Evolutionary conservation across 2,797 vertebrate genomes (phyloP).

Genomic region (Myotis myotis): DNA sequence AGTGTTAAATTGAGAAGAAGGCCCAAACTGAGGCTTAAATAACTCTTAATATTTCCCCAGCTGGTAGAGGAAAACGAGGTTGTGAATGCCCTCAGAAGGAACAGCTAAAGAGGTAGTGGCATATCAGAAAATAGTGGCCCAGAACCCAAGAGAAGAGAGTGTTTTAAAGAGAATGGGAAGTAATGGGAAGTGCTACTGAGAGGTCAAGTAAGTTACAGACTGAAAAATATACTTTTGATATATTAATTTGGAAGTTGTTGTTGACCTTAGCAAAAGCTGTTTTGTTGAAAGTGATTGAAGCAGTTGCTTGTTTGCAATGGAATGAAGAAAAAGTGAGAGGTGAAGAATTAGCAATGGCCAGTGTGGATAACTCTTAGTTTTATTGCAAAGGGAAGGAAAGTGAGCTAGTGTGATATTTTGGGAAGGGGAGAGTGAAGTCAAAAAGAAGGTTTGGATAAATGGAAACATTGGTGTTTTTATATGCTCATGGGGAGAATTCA

Average conservation of each 20-base stretch:
- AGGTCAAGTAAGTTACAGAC: neutral
- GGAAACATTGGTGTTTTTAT: neutral
- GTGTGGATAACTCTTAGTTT: neutral
- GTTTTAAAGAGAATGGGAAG: neutral
- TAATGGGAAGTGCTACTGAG: neutral
- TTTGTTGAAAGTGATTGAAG: neutral
- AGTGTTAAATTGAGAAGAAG: conserved; percentile 4
- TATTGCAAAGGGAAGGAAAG: neutral
- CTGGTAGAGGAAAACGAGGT: conserved; percentile 1
- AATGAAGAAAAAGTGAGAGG: neutral
- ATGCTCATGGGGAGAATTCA: neutral
- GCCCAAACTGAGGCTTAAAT: neutral
- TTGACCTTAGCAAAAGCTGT: neutral
- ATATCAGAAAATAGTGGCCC: neutral
- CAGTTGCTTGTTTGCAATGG: neutral
- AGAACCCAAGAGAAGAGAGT: neutral
- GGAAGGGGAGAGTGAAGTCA: neutral
- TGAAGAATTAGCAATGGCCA: neutral
- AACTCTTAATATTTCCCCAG: conserved; percentile 12
- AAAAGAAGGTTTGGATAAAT: neutral
- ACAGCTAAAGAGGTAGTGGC: neutral
- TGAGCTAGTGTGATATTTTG: neutral
- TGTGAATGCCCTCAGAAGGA: neutral
- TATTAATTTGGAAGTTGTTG: neutral
- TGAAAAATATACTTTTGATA: neutral